Percentiles rank a stretch among this genome's conserved stretches.
Evolutionary conservation across 2,797 vertebrate genomes (phyloP).

Genomic region (Steatocranus sp.): DNA sequence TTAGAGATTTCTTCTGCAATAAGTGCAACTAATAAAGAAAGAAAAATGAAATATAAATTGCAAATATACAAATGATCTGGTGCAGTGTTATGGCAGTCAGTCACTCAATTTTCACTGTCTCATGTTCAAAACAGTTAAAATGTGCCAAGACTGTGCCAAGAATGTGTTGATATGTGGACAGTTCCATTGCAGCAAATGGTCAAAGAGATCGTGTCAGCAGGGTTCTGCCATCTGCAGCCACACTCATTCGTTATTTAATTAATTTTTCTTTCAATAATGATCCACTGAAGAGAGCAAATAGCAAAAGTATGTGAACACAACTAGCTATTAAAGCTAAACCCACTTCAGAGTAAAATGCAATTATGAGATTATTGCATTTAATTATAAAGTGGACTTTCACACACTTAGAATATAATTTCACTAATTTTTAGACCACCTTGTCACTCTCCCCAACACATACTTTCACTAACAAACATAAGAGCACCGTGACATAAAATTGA

Average conservation of each 20-base stretch:
- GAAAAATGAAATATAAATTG: neutral
- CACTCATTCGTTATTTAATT: conserved; percentile 33
- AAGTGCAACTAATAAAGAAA: neutral
- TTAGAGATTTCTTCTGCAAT: neutral
- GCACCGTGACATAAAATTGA: neutral
- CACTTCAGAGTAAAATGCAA: neutral
- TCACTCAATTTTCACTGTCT: neutral
- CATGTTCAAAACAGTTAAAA: neutral
- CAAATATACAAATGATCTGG: neutral
- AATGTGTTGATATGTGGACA: neutral
- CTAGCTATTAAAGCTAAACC: neutral
- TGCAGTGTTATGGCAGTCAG: neutral
- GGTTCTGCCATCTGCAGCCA: conserved; percentile 19
- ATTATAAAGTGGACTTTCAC: neutral
- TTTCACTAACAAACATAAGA: neutral
- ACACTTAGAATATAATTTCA: neutral
- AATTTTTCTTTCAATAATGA: neutral
- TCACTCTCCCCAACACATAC: neutral
- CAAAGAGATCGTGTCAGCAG: conserved; percentile 12
- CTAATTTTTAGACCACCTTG: neutral
- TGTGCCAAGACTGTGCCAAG: neutral
- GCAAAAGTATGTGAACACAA: neutral
- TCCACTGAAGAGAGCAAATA: neutral
- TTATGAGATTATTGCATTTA: neutral
- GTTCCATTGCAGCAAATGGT: conserved; percentile 2